phyloP scores from a whole-genome alignment of 2,797 vertebrate species.

The Holocentrus rufus region DNA sequence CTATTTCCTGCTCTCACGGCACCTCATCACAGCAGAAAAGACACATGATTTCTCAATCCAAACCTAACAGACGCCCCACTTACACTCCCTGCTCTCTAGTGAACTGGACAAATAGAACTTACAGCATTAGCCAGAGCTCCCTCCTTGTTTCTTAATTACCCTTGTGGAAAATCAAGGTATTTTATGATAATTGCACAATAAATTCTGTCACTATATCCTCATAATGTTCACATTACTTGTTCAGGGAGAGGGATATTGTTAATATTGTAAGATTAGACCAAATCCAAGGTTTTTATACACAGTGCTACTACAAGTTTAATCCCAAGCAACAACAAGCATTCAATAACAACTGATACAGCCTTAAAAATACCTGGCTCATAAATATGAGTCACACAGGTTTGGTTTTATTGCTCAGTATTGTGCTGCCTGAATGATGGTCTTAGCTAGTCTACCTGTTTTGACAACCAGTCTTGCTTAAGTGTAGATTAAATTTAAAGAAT shows the following conservation, averaged over 20 bases:
- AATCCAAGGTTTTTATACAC: conserved; percentile 2
- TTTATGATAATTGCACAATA: conserved; percentile 17
- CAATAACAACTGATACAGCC: too few relatives aligned
- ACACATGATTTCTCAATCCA: conserved; percentile 68
- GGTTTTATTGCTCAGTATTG: neutral
- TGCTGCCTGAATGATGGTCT: neutral
- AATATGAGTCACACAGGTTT: neutral
- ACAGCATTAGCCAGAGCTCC: conserved; percentile 12
- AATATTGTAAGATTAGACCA: neutral
- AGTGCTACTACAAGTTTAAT: neutral
- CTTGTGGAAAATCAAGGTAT: neutral
- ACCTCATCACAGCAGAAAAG: conserved; percentile 69
- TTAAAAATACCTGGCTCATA: too few relatives aligned
- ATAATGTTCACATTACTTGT: conserved; percentile 18
- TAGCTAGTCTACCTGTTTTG: neutral
- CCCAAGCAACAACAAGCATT: too few relatives aligned
- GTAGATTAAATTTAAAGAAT: neutral
- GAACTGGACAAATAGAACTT: conserved; percentile 9
- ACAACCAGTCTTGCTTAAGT: neutral
- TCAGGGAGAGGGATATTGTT: neutral
- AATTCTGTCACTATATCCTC: conserved; percentile 15
- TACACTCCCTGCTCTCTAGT: conserved; percentile 34
- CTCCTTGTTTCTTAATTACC: conserved; percentile 18
- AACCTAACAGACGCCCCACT: conserved; percentile 41
- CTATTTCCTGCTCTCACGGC: conserved; percentile 70